phyloP scores from a whole-genome alignment of 2,113 vertebrate genomes.

The Brachypodius melanocephalos region DNA sequence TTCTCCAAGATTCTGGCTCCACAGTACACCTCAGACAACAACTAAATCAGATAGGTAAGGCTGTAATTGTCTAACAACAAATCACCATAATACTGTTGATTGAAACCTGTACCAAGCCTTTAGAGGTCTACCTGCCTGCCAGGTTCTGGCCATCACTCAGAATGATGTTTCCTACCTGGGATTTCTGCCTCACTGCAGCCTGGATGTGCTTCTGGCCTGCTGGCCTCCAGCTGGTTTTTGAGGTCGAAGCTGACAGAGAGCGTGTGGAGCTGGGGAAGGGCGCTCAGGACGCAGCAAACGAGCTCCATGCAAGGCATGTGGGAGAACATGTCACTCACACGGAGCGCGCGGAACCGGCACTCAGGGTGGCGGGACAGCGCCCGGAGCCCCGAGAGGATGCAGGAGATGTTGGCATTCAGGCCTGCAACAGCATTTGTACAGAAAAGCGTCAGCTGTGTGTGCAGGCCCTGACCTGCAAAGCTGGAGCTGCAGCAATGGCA shows the following conservation, averaged over 20 bases:
- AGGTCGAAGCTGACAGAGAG: conserved; percentile 78
- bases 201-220: conserved; percentile 40
- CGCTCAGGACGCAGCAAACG: conserved; percentile 64
- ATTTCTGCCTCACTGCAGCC: conserved; percentile 63
- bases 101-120: not conserved
- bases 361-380: conserved; percentile 59
- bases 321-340: conserved; percentile 76
- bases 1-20: not conserved
- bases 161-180: conserved; percentile 65
- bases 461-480: not conserved
- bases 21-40: not conserved
- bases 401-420: conserved; percentile 74
- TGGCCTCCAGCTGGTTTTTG: conserved; percentile 67
- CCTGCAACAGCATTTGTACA: conserved; percentile 61
- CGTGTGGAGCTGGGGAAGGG: conserved; percentile 65
- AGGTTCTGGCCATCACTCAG: not conserved
- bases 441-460: not conserved
- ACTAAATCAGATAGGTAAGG: not conserved
- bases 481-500: not conserved
- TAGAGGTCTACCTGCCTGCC: not conserved
- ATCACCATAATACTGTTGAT: rapidly evolving
- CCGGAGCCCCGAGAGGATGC: conserved; percentile 73
- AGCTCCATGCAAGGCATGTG: conserved; percentile 75
- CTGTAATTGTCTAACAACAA: not conserved
- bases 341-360: conserved; percentile 70